Percentiles rank a stretch among this genome's conserved stretches.
These are phyloP conservation scores for Macaria notata DNA, from an alignment of 2,888 invertebrate species.

Conservation along the genomic window DNA sequence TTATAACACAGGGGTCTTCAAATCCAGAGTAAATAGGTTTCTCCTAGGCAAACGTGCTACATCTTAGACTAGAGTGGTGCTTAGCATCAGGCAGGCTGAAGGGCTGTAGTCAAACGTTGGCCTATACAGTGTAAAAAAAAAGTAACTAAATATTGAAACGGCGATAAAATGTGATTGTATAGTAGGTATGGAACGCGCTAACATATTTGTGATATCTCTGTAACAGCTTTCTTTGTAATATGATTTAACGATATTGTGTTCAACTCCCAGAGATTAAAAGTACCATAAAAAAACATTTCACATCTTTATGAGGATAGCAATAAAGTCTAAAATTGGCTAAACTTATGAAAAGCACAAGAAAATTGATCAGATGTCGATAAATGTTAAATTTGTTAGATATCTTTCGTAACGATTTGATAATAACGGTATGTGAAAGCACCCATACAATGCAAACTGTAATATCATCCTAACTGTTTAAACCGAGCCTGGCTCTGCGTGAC, in stretches of 20 bases:
- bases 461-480: slow-evolving; percentile 30
- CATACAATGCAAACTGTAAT: slow-evolving; percentile 36
- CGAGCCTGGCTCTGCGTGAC: not conserved
- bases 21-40: no score
- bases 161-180: no score
- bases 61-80: no score
- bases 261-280: not conserved
- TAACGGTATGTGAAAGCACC: slow-evolving; percentile 58
- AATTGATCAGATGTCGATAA: slow-evolving; percentile 10
- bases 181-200: not conserved
- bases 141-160: no score
- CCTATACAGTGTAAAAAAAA: no score
- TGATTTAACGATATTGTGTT: slow-evolving; percentile 13
- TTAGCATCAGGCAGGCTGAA: no score
- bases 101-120: no score
- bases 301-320: not conserved
- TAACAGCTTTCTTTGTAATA: slow-evolving; percentile 10
- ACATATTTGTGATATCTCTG: slow-evolving; percentile 13
- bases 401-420: slow-evolving; percentile 59
- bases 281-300: no score
- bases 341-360: not conserved
- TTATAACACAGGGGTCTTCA: no score
- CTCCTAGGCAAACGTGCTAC: no score
- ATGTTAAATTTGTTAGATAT: slow-evolving; percentile 13
- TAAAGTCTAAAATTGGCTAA: slow-evolving; percentile 16